phyloP scores from a whole-genome alignment of 2,797 vertebrate genomes.

The Octomys mimax region DNA sequence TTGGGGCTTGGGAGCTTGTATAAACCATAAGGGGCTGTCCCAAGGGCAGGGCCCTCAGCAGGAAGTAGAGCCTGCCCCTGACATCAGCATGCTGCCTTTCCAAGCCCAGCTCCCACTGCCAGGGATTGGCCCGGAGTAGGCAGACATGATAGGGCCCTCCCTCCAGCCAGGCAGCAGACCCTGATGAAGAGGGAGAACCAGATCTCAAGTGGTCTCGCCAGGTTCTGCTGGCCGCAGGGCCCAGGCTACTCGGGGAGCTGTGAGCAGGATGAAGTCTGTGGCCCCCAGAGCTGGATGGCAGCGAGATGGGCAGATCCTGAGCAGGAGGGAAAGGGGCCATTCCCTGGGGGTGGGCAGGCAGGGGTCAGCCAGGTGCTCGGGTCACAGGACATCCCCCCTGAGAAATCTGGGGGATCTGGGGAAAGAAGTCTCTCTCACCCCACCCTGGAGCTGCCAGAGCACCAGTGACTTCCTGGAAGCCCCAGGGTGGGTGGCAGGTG shows the following conservation, averaged over 20 bases:
- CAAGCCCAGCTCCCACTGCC: background rate
- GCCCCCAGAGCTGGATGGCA: background rate
- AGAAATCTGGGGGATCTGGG: background rate
- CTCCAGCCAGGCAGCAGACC: rapidly evolving
- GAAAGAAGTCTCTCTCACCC: background rate
- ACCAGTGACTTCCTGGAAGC: background rate
- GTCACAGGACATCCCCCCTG: background rate
- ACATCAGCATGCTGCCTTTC: background rate
- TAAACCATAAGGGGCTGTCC: background rate
- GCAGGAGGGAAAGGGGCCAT: background rate
- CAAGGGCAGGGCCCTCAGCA: too few relatives aligned
- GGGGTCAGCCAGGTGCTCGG: background rate
- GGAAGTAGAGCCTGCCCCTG: background rate
- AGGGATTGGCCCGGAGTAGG: background rate
- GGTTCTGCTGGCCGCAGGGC: background rate
- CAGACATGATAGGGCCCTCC: background rate
- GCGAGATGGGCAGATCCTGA: background rate
- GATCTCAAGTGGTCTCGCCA: background rate
- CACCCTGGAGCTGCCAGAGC: background rate
- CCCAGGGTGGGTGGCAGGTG: too few relatives aligned
- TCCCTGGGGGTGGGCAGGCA: background rate
- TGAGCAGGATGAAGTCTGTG: background rate
- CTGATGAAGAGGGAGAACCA: background rate
- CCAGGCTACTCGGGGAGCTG: too few relatives aligned
- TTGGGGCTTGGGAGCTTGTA: background rate